A percentile compares a stretch with the other conserved stretches of the same genome.
These are phyloP conservation scores for Brachyhypopomus gauderio DNA, from an alignment of 2,113 vertebrate species.

Conservation along the genomic window DNA sequence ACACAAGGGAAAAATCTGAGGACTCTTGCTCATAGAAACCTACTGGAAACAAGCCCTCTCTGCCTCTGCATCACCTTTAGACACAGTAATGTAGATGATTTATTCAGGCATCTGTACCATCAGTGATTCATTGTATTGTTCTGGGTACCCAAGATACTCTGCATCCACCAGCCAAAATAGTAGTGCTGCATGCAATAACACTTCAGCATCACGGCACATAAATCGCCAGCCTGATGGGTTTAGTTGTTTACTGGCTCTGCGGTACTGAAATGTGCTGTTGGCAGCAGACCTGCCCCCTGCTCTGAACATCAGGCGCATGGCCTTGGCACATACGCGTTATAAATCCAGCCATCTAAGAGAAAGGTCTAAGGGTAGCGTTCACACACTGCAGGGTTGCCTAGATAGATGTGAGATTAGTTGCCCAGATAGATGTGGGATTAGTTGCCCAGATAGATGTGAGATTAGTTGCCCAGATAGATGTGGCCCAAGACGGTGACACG, in stretches of 20 bases:
- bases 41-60: neutral
- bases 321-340: neutral
- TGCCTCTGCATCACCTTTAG: neutral
- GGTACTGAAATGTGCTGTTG: slow-evolving; percentile 10
- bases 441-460: too few species aligned
- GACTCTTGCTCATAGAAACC: neutral
- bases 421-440: neutral
- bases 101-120: neutral
- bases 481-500: too few species aligned
- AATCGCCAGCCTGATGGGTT: slow-evolving; percentile 21
- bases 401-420: neutral
- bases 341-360: slow-evolving; percentile 12
- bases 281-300: neutral
- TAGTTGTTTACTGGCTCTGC: slow-evolving; percentile 22
- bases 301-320: slow-evolving; percentile 1
- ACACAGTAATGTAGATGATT: neutral
- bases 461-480: too few species aligned
- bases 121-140: neutral
- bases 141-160: slow-evolving; percentile 16
- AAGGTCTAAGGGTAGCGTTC: neutral
- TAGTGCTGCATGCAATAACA: slow-evolving; percentile 3
- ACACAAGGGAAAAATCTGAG: neutral
- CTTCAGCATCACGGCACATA: slow-evolving; percentile 9
- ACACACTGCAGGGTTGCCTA: neutral
- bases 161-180: slow-evolving; percentile 12